Evolutionary conservation across 2,113 vertebrate species (phyloP).

Genomic region (Indicator maculatus): DNA sequence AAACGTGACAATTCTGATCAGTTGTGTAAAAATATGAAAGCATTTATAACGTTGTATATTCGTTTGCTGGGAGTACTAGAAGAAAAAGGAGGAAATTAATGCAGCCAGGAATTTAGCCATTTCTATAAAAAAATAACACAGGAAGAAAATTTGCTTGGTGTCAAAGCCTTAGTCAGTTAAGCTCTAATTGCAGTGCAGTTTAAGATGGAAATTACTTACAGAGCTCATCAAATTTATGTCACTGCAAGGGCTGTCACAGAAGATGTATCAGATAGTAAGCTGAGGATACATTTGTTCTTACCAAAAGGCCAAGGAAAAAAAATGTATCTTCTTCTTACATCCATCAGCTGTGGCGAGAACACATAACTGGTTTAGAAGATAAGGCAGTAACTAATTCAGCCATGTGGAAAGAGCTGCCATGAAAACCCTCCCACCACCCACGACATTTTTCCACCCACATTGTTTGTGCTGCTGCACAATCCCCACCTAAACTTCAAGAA

Average conservation of each 20-base stretch:
- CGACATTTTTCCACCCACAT: conserved; percentile 65
- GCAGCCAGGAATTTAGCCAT: not conserved
- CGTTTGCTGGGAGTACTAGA: not conserved
- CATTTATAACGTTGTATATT: not conserved
- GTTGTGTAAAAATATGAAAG: not conserved
- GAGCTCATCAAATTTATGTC: conserved; percentile 55
- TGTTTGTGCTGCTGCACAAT: conserved; percentile 67
- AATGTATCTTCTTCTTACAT: conserved; percentile 50
- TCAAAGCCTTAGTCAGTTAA: conserved; percentile 49
- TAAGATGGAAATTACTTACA: conserved; percentile 43
- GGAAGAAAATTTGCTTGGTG: conserved; percentile 21
- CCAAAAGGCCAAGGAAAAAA: conserved; percentile 47
- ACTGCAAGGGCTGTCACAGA: conserved; percentile 47
- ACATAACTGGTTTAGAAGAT: conserved; percentile 65
- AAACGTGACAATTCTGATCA: not conserved
- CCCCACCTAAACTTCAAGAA: conserved; percentile 64
- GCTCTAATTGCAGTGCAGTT: conserved; percentile 41
- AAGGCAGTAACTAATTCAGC: conserved; percentile 69
- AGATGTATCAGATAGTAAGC: conserved; percentile 56
- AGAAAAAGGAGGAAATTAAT: not conserved
- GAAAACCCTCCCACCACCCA: conserved; percentile 69
- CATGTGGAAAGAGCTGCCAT: conserved; percentile 66
- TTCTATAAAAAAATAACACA: conserved; percentile 15
- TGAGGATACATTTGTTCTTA: conserved; percentile 52
- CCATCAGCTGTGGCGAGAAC: conserved; percentile 47